Base-by-base conservation (phyloP, 2,113 vertebrate genomes). In the Cinclus mexicanus region DNA sequence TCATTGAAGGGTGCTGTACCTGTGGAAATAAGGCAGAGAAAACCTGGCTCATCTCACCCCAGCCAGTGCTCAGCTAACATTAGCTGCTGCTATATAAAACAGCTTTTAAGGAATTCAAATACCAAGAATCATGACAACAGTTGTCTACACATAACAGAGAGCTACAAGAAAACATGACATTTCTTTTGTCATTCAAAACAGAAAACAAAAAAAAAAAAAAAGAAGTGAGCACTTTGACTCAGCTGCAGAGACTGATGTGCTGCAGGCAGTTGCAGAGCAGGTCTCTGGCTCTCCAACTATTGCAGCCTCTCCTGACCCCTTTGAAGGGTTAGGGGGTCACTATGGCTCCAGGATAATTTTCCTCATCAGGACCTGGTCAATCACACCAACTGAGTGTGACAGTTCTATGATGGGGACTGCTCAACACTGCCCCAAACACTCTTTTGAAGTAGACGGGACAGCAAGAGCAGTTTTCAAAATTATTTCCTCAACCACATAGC, bases 361-460 rank as follows among this genome's bases (percentile, higher is more conserved):
- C 83, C 76, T 87, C 87, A 90, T 18, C 29, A 90, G 83, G 92
- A 83, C 47, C 79, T 12, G 71, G 87, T 91, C 97, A 76, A 91
- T 96, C 95, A 96, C 84, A 79, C 55, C 93, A 90, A 93, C 75
- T 22, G 44, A 88, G 53, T 71, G 92, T 96, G 96, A 94, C 94
- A 95, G 92, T 74, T 90, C 59, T 64, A 78, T 86, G 77, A 96
- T 28, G 89, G 88, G 78, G 83, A 95, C 26, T 78, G 22, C 77
- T 77, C 83, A 60, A 21, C 90, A 24, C 59, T 65, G 61, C 70
- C 78, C 53, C 63, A 65, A 95, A 93, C 14, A 41, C 7, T 41
- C 94, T 63, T 97, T 94, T 96, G 95, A 96, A 97, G 97, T 83
- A 52, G 52, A 76, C 18, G 42, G 86, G 57, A 87, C 79, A 76